Base-by-base conservation (phyloP, 2,797 vertebrate species). In the Sciurus vulgaris region DNA sequence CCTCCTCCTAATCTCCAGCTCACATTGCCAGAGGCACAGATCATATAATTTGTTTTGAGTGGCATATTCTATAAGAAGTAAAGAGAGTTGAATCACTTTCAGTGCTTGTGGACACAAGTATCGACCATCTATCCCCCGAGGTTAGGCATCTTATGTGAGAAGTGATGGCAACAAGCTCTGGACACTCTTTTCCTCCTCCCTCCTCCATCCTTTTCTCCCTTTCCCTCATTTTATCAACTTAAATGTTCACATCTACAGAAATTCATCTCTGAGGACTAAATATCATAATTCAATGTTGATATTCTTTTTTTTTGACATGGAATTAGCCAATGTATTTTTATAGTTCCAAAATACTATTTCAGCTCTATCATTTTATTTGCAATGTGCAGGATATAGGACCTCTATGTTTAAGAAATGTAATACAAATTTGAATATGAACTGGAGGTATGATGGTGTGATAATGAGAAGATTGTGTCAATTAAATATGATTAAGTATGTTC, bases 1-100 rank as follows among this genome's bases (percentile, higher is more conserved):
- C 14, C 0, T 44, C 18, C 5, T 93, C 69, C 85, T 95, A 93
- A 96, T 91, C 86, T 96, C 79, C 83, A 94, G 63, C 33, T 95
- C 87, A 90, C 63, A 51, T 86, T 93, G 82, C 96, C 96, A 81
- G 33, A 91, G 84, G 86, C 93, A 0, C 24, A 65, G 22, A 12
- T 56, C 49, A 72, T 59, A 86, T 59, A 2, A 56, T 95, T 95
- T 96, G 14, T 30, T 91, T 82, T 49, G 70, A 74, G 35, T 70
- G 47, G 0, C 67, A 83, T 74, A n/a, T 95, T 15, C 89, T 85
- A 56, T 44, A 76, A 33, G 63, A 67, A 97, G 56, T n/a, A 92
- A 35, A 74, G 47, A 33, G 26, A 41, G 0, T 30, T 0, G 6
- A 63, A 77, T 61, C 22, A 67, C 73, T 95, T 35, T 54, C 14